Evolutionary conservation across 2,888 invertebrate genomes (phyloP).

Genomic region (Galeopsomyia nigrocyanea): DNA sequence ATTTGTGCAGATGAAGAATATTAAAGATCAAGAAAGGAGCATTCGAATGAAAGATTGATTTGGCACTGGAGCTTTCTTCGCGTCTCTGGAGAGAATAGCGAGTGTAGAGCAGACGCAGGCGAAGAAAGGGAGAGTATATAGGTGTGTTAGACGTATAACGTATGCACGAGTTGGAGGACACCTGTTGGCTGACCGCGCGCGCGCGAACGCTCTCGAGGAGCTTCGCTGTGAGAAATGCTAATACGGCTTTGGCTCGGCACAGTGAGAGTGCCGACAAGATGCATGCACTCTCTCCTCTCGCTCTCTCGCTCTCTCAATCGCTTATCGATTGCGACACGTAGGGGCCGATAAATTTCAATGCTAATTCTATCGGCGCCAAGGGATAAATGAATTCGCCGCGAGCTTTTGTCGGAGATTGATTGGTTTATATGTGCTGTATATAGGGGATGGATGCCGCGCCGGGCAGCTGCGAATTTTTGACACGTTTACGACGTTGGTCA

Average conservation of each 20-base stretch:
- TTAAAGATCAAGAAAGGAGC: conserved; percentile 1
- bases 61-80: background rate
- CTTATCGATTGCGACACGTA: background rate
- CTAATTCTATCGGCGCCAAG: too few relatives aligned
- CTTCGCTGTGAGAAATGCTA: conserved; percentile 35
- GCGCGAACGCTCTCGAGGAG: conserved; percentile 17
- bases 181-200: conserved; percentile 39
- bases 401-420: too few relatives aligned
- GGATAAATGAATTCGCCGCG: background rate
- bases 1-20: background rate
- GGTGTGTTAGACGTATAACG: background rate
- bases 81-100: conserved; percentile 1
- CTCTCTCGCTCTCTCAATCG: conserved; percentile 4
- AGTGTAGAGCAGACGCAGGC: background rate
- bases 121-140: conserved; percentile 9
- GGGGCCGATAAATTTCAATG: too few relatives aligned
- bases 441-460: too few relatives aligned
- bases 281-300: background rate
- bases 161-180: conserved; percentile 34
- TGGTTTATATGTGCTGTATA: too few relatives aligned
- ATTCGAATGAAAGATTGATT: conserved; percentile 13
- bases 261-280: conserved; percentile 20
- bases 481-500: too few relatives aligned
- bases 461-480: too few relatives aligned
- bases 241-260: conserved; percentile 29